Percentiles rank a stretch among this genome's conserved stretches.
phyloP scores from a whole-genome alignment of 2,113 vertebrate genomes.

The Cervus canadensis region DNA sequence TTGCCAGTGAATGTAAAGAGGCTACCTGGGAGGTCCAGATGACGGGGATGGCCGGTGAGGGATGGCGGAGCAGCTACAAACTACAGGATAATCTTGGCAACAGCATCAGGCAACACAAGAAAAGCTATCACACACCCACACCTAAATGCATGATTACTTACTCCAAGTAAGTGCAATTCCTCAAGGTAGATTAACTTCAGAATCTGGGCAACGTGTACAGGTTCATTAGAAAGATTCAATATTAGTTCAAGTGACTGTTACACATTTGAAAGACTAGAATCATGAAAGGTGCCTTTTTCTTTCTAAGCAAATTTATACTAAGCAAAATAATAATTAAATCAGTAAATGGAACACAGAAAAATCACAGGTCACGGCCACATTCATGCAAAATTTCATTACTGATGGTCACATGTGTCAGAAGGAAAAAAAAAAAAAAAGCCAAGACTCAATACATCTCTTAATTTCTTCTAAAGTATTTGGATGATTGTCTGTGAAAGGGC shows the following conservation, averaged over 20 bases:
- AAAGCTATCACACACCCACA: slow-evolving; percentile 70
- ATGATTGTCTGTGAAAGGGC: slow-evolving; percentile 24
- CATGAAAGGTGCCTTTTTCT: not conserved
- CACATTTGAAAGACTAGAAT: slow-evolving; percentile 7
- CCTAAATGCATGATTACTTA: slow-evolving; percentile 77
- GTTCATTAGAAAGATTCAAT: slow-evolving; percentile 68
- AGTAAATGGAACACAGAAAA: not conserved
- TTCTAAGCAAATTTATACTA: not conserved
- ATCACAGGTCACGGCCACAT: slow-evolving; percentile 19
- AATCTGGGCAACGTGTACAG: slow-evolving; percentile 78
- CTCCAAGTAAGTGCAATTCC: slow-evolving; percentile 79
- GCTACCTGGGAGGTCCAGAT: not conserved
- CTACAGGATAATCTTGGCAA: slow-evolving; percentile 45
- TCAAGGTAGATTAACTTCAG: slow-evolving; percentile 83
- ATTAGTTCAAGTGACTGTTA: slow-evolving; percentile 19
- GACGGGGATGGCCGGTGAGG: not conserved
- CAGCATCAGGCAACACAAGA: slow-evolving; percentile 54
- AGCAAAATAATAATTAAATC: not conserved
- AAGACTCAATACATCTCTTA: not conserved
- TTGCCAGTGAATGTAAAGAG: not conserved
- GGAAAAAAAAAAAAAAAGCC: not conserved
- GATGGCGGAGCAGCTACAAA: slow-evolving; percentile 39
- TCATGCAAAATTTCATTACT: slow-evolving; percentile 49
- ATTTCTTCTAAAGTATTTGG: slow-evolving; percentile 1
- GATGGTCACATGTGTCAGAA: not conserved